Conservation (phyloP, 2,797 vertebrate species). For the Falco cherrug region DNA sequence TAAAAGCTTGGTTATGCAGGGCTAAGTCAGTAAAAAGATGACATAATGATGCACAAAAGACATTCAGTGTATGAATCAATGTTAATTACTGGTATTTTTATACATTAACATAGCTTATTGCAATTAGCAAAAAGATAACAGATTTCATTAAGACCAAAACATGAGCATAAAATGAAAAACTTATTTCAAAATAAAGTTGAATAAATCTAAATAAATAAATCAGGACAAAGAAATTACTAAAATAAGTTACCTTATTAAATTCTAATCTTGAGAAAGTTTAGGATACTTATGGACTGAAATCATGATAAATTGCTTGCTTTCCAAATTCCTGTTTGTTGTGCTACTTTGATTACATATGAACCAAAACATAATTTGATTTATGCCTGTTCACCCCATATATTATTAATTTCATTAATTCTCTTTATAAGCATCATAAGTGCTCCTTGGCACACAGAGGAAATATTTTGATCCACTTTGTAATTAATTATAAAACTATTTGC, state of each 20-base stretch:
- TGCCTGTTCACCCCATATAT: neutral
- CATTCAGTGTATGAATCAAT: neutral
- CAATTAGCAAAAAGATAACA: neutral
- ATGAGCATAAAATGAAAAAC: neutral
- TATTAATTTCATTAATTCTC: neutral
- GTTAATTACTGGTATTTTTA: neutral
- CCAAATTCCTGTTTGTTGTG: neutral
- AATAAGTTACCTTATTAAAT: neutral
- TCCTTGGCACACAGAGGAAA: neutral
- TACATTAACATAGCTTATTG: neutral
- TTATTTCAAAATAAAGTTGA: neutral
- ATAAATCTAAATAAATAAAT: neutral
- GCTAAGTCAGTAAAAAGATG: neutral
- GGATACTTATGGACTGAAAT: neutral
- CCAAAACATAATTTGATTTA: neutral
- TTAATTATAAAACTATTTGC: neutral
- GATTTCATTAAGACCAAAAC: neutral
- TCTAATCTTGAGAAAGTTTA: neutral
- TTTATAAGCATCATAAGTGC: neutral
- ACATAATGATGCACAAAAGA: neutral
- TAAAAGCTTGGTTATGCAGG: neutral
- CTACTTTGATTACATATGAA: neutral
- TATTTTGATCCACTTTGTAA: neutral
- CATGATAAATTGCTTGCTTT: neutral
- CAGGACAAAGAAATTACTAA: neutral